These are phyloP conservation scores for Oligia latruncula DNA, from an alignment of 2,888 invertebrate species.

Conservation along the genomic window DNA sequence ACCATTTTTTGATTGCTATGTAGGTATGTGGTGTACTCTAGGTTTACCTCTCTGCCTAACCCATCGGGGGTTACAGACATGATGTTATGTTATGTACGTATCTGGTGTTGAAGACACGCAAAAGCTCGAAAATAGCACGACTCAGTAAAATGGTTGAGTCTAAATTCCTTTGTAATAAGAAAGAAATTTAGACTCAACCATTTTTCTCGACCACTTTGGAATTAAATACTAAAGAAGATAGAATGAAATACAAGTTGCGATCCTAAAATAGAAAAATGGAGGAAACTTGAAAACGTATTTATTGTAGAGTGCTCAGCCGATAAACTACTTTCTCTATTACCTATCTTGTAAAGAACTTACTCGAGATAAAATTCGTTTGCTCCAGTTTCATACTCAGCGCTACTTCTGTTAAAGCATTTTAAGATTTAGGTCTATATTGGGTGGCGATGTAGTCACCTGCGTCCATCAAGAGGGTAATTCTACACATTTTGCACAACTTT, in stretches of 20 bases:
- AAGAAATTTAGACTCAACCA: neutral
- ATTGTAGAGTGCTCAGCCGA: constrained; percentile 27
- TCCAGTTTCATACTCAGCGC: constrained; percentile 25
- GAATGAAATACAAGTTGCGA: neutral
- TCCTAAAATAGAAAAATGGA: constrained; percentile 21
- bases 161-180: no score
- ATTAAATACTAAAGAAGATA: constrained; percentile 13
- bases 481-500: neutral
- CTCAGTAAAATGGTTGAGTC: no score
- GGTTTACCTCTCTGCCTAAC: no score
- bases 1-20: neutral
- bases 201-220: neutral
- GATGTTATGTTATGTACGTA: neutral
- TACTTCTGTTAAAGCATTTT: neutral
- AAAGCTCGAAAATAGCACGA: no score
- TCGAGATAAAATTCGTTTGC: constrained; percentile 34
- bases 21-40: neutral
- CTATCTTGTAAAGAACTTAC: constrained; percentile 64
- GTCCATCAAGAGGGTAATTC: no score
- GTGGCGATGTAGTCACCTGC: neutral
- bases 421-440: neutral
- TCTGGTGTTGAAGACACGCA: neutral
- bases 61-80: neutral
- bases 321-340: constrained; percentile 49
- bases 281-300: constrained; percentile 45